Percentiles rank a stretch among this genome's conserved stretches.
Evolutionary conservation across 2,113 vertebrate species (phyloP).

Genomic region (Mastomys natalensis): DNA sequence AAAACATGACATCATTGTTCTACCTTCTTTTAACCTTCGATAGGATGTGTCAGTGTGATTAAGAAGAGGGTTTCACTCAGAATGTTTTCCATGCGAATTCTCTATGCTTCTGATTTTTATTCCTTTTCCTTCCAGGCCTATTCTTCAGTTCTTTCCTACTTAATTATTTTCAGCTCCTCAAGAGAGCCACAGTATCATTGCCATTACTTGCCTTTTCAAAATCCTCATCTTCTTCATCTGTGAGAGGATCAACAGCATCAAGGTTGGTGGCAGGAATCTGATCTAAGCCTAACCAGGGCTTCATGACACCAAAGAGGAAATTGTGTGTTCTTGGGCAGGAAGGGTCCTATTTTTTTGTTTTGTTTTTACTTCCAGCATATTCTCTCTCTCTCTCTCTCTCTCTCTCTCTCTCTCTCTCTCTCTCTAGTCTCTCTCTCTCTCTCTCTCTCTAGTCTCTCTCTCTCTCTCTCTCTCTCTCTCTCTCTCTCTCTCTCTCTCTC

Average conservation of each 20-base stretch:
- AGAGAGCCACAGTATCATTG: conserved; percentile 96
- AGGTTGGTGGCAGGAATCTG: neutral
- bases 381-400: fast-evolving
- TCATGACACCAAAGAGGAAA: too few species aligned
- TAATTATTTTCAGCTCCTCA: conserved; percentile 95
- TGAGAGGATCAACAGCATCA: neutral
- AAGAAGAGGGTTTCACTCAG: conserved; percentile 95
- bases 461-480: too few species aligned
- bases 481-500: too few species aligned
- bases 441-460: too few species aligned
- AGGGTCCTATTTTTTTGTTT: too few species aligned
- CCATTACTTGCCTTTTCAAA: conserved; percentile 95
- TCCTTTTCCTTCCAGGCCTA: conserved; percentile 98
- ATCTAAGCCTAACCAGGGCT: too few species aligned
- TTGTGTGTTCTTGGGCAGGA: too few species aligned
- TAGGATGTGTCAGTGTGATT: conserved; percentile 93
- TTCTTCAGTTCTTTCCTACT: conserved; percentile 97
- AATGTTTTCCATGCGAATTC: conserved; percentile 98
- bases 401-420: too few species aligned
- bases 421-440: too few species aligned
- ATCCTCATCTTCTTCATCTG: conserved; percentile 92
- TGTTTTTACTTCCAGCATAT: too few species aligned
- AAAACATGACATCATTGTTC: too few species aligned
- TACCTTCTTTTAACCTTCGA: conserved; percentile 97
- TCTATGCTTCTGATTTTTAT: conserved; percentile 97